Conservation (phyloP, 2,888 invertebrate genomes). For the Dryococelus australis region DNA sequence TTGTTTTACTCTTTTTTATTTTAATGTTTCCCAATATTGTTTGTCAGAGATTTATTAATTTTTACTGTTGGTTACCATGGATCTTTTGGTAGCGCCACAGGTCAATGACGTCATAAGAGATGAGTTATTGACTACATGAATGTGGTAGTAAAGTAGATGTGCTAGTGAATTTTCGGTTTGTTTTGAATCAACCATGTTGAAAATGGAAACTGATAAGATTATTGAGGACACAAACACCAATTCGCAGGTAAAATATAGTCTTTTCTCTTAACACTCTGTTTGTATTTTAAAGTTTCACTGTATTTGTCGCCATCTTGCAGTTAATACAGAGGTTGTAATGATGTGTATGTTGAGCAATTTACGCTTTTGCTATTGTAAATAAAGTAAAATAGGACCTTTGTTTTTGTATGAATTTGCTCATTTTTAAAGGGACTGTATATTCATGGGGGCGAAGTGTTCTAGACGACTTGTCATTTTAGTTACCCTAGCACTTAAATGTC, state of each 20-base stretch:
- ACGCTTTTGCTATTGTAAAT: background rate
- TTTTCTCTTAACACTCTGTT: background rate
- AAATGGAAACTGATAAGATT: slow-evolving; percentile 93
- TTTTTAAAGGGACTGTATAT: background rate
- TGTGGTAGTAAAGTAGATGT: slow-evolving; percentile 39
- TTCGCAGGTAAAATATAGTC: slow-evolving; percentile 65
- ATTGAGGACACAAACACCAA: slow-evolving; percentile 80
- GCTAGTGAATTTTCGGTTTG: slow-evolving; percentile 30
- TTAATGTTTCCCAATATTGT: no score
- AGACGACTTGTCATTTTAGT: background rate
- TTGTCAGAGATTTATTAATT: no score
- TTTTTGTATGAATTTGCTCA: background rate
- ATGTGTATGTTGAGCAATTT: background rate
- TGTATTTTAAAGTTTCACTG: slow-evolving; percentile 26
- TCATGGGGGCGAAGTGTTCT: background rate
- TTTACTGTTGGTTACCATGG: no score
- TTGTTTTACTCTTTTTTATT: no score
- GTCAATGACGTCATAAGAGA: slow-evolving; percentile 48
- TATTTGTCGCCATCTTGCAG: slow-evolving; percentile 44
- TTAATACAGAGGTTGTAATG: background rate
- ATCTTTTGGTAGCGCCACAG: slow-evolving; percentile 27
- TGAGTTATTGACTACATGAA: slow-evolving; percentile 50
- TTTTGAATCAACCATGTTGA: slow-evolving; percentile 65
- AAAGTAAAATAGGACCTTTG: background rate
- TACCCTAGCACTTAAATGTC: background rate